Evolutionary conservation across 2,113 vertebrate genomes (phyloP), one percentile per base, ranked within the genome.

Genomic region (Talpa occidentalis): DNA sequence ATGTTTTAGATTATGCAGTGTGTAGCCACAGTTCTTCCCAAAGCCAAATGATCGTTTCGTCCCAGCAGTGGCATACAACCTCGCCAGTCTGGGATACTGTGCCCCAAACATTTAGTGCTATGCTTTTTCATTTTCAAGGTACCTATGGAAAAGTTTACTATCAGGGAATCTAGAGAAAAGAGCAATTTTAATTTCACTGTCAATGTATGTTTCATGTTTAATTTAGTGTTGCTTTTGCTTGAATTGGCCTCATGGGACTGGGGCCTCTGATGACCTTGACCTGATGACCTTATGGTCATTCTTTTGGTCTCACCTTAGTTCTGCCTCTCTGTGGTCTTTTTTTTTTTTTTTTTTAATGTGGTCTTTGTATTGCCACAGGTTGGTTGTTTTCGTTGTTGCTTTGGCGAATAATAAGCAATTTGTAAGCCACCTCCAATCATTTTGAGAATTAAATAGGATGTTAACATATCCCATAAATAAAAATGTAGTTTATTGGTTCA

Each of bases 111-210:
- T 80, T 54, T 77, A 73, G 76, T 94, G 42, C 42, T 84, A 62
- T 91, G 21, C 15, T 72, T 89, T 91, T 82, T 89, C 62, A 73
- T 91, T 89, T 95, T 86, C 15, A 62, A 1, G 76, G 32, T 62
- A 42, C 37, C 54, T 16, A 30, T 19, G 59, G 87, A 86, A 35
- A 86, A 78, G 76, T 81, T 83, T 70, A 73, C 44, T 62, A 52
- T 62, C 78, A 67, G 35, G 35, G 73, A 56, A 30, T 81, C 47
- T n/a, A 88, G 73, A 67, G 59, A 10, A n/a, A 74, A 91, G 67
- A 42, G 21, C 22, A 60, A 32, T n/a, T 37, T 95, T 78, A 52
- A 62, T 94, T 85, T 88, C 56, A 37, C 3, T 62, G 60, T 10
- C 42, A 42, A 35, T 88, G 10, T 66, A 24, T 74, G 26, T 64